Evolutionary conservation across 2,113 vertebrate species (phyloP), one percentile per base, ranked within the genome.

Genomic region (Struthidea cinerea): DNA sequence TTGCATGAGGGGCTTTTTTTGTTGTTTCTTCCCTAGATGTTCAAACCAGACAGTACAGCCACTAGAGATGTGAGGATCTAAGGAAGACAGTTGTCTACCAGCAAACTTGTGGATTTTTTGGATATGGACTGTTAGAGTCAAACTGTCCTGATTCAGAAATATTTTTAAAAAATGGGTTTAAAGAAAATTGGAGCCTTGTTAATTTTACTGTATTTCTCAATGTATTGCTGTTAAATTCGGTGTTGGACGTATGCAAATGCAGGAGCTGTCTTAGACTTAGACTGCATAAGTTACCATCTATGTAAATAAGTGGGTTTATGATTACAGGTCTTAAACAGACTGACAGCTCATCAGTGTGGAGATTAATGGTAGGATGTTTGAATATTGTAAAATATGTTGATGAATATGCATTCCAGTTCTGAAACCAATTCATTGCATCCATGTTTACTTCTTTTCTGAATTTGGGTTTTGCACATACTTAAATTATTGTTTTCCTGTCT

Each of bases 401-500:
- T 93, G 67, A 95, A 96, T 95, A 94, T 90, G 55, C 13, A 93
- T 91, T 83, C 8, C 7, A 84, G 27, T 80, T 88, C 71, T 85
- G 30, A 97, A 93, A 83, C 61, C 9, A 90, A 74, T 70, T 79
- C 5, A 27, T 35, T 70, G 33, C 63, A 85, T 39, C 30, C 63
- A 84, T 77, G 78, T 93, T 93, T 83, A 50, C 65, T 35, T 30
- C 50, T 94, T 27, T 63, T 70, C 33, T 90, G 81, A 89, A 69
- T 93, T 39, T 86, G 47, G 9, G 32, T 52, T 93, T 93, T 94
- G 33, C 63, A 87, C 26, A 2, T 59, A 79, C 46, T 64, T 79
- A 85, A 93, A 77, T 94, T 42, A 90, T 86, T 79, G 24, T 91
- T 91, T 95, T 90, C 30, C 41, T 80, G 59, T 87, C 94, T 94